phyloP scores from a whole-genome alignment of 1,140 invertebrate species.

The Conopomorpha cramerella region DNA sequence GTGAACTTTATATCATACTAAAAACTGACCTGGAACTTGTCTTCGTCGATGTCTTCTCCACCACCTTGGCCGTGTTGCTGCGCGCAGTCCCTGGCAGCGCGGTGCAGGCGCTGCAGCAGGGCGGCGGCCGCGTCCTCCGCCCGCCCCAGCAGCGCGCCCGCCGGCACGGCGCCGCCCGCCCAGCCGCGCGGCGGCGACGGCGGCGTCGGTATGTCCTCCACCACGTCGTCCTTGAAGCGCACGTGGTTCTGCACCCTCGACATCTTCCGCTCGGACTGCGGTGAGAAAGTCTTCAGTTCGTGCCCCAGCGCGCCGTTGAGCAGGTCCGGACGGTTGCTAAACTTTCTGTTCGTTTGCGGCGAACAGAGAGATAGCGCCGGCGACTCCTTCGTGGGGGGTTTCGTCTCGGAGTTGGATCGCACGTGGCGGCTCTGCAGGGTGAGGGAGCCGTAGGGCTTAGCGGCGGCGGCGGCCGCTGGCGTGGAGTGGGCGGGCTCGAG shows the following conservation, averaged over 20 bases:
- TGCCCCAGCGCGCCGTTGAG: slow-evolving; percentile 36
- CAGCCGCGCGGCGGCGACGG: slow-evolving; percentile 49
- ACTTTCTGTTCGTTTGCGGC: slow-evolving; percentile 57
- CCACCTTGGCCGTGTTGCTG: slow-evolving; percentile 72
- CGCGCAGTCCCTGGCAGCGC: slow-evolving; percentile 69
- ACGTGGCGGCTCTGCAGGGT: slow-evolving; percentile 46
- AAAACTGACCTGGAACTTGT: slow-evolving; percentile 68
- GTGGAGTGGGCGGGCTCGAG: slow-evolving; percentile 35
- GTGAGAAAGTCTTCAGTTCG: slow-evolving; percentile 29
- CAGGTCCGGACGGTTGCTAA: slow-evolving; percentile 38
- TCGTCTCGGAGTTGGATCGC: slow-evolving; percentile 52
- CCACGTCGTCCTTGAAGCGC: slow-evolving; percentile 49
- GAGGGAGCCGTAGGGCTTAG: slow-evolving; percentile 51
- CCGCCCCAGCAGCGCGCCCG: slow-evolving; percentile 66
- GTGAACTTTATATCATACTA: too few species aligned
- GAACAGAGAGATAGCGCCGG: slow-evolving; percentile 55
- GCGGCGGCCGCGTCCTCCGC: slow-evolving; percentile 70
- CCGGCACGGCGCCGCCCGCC: slow-evolving; percentile 63
- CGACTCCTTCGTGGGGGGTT: slow-evolving; percentile 50
- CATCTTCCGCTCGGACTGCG: slow-evolving; percentile 27
- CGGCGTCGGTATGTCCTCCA: slow-evolving; percentile 47
- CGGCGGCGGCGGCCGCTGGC: slow-evolving; percentile 19
- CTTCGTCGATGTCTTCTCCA: slow-evolving; percentile 71
- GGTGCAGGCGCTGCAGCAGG: slow-evolving; percentile 67
- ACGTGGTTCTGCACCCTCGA: slow-evolving; percentile 50